Conservation (phyloP, 2,888 invertebrate genomes). For the Laspeyria flexula region DNA sequence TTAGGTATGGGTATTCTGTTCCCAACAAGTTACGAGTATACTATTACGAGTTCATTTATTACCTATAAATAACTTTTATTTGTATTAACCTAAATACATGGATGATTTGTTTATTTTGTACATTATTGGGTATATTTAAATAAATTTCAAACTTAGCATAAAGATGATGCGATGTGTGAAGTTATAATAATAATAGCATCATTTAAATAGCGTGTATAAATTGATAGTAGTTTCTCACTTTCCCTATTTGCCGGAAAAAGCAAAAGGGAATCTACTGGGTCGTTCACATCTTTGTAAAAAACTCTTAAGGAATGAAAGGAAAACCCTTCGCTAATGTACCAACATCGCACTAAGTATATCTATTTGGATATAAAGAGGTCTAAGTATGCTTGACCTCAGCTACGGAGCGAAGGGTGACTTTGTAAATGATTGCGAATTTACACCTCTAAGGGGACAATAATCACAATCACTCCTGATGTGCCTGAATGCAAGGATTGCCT, state of each 20-base stretch:
- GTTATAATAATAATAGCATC: no score
- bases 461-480: no score
- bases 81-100: no score
- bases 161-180: no score
- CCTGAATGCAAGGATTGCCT: constrained; percentile 40
- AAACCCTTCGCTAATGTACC: constrained; percentile 81
- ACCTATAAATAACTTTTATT: no score
- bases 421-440: constrained; percentile 27
- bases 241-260: constrained; percentile 58
- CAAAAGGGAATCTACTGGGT: constrained; percentile 59
- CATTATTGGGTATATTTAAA: no score
- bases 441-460: background rate
- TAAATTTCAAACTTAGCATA: no score
- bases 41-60: no score
- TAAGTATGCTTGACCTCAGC: constrained; percentile 75
- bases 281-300: constrained; percentile 62
- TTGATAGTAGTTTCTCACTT: no score
- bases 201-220: no score
- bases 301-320: constrained; percentile 69
- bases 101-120: no score
- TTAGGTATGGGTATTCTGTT: background rate
- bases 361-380: constrained; percentile 75
- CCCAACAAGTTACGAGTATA: background rate
- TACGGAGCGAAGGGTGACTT: constrained; percentile 48
- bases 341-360: constrained; percentile 71